Base-by-base conservation (phyloP, 2,797 vertebrate species). In the Chanos chanos region DNA sequence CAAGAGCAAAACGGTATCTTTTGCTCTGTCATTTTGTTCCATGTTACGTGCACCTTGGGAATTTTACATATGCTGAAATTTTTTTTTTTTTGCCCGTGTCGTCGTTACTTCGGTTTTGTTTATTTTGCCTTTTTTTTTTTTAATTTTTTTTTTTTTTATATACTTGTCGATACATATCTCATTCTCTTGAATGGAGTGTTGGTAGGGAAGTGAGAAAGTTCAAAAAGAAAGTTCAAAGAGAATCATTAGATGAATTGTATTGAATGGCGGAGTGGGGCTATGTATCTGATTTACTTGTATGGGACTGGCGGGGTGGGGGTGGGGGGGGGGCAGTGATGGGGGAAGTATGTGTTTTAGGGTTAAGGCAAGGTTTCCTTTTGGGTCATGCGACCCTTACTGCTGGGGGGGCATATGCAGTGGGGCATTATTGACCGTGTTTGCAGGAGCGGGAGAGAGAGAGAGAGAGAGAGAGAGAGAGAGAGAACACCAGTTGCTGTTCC, bases 401-500 rank as follows among this genome's bases (percentile, higher is more conserved):
- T 21, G 34, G 58, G 16, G 8, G 37, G 31, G 55, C 48, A 70
- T 54, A 61, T 72, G 52, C 36, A 39, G 21, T 34, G 47, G 48
- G 7, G 54, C 25, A 52, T 47, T 52, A 57, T 68, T 53, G 57
- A 52, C 30, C 43, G 37, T 25, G 18, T 8, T 19, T 3, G 30
- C n/a, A 45, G 49, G 52, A 69, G 66, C 21, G 58, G 57, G 65
- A 64, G 60, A 31, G 30, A 31, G 30, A 31, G 30, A 33, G 30
- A 16, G 27, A 30, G 43, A 7, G 8, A 7, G 34, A 21, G 34
- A 21, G 36, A 16, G 15, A 5, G 4, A 3, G 44, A 37, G 74
- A 77, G 66, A 50, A 76, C 76, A 77, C 71, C 62, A 70, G 70
- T 84, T 79, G 75, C 31, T 30, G 60, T 55, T 64, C 39, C 6